Evolutionary conservation across 2,113 vertebrate genomes (phyloP).

Genomic region (Plotosus lineatus): DNA sequence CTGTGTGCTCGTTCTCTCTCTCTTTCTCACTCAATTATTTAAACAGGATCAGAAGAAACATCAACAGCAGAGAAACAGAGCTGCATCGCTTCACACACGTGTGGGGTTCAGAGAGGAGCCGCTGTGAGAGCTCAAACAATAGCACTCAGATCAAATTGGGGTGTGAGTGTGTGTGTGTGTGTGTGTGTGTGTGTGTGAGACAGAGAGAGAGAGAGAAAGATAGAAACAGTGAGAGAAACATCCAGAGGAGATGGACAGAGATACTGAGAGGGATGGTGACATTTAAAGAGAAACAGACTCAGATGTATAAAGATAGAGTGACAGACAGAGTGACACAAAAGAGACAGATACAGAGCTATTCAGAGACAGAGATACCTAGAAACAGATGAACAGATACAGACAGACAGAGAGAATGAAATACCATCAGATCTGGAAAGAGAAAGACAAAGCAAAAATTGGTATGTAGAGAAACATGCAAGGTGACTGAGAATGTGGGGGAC

Average conservation of each 20-base stretch:
- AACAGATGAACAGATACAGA: neutral
- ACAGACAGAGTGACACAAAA: too few species aligned
- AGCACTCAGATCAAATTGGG: slow-evolving; percentile 59
- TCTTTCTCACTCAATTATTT: slow-evolving; percentile 49
- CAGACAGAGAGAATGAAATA: neutral
- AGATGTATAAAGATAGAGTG: neutral
- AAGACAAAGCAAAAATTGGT: neutral
- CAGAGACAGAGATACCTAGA: neutral
- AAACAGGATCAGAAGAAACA: slow-evolving; percentile 27
- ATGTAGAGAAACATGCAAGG: neutral
- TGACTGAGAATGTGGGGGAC: neutral
- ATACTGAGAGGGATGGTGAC: neutral
- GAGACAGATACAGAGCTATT: too few species aligned
- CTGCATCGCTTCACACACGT: slow-evolving; percentile 43
- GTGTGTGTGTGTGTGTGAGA: slow-evolving; percentile 49
- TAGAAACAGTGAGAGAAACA: neutral
- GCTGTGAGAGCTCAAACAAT: slow-evolving; percentile 50
- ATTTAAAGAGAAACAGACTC: neutral
- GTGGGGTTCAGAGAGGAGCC: slow-evolving; percentile 24
- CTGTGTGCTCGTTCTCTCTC: neutral
- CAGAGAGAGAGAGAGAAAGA: neutral
- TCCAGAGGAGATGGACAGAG: neutral
- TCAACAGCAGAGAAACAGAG: slow-evolving; percentile 35
- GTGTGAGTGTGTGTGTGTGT: slow-evolving; percentile 49
- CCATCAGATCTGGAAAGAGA: too few species aligned